phyloP scores from a whole-genome alignment of 2,113 vertebrate species.

The Gymnocephalus cernua region DNA sequence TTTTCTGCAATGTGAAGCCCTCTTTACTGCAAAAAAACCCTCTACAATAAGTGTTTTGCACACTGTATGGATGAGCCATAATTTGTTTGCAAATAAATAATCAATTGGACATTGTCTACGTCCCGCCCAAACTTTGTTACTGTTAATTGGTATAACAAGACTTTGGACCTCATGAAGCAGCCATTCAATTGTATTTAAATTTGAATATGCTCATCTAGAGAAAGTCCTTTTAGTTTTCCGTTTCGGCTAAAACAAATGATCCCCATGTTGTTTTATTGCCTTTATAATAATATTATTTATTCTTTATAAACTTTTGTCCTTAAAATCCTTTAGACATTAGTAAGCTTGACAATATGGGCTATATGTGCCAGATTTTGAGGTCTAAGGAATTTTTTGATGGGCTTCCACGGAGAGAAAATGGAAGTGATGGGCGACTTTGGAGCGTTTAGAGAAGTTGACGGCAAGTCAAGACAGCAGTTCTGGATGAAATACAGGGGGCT shows the following conservation, averaged over 20 bases:
- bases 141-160: not conserved
- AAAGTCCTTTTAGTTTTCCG: not conserved
- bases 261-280: not conserved
- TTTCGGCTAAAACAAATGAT: not conserved
- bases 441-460: conserved; percentile 31
- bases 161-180: not conserved
- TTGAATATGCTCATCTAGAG: not conserved
- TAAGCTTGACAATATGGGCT: not conserved
- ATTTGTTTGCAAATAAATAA: not conserved
- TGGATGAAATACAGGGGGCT: conserved; percentile 38
- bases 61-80: not conserved
- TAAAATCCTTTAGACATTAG: not conserved
- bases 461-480: conserved; percentile 38
- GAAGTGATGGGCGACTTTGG: conserved; percentile 17
- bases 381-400: not conserved
- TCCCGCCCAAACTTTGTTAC: not conserved
- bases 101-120: not conserved
- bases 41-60: not conserved
- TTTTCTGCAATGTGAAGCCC: not conserved
- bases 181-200: not conserved
- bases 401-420: not conserved
- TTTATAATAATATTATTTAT: no score
- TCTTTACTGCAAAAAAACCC: conserved; percentile 1
- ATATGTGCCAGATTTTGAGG: not conserved
- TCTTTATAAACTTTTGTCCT: not conserved